Evolutionary conservation across 1,140 invertebrate species (phyloP), one percentile per base, ranked within the genome.

Genomic region (Bombus soroeensis): DNA sequence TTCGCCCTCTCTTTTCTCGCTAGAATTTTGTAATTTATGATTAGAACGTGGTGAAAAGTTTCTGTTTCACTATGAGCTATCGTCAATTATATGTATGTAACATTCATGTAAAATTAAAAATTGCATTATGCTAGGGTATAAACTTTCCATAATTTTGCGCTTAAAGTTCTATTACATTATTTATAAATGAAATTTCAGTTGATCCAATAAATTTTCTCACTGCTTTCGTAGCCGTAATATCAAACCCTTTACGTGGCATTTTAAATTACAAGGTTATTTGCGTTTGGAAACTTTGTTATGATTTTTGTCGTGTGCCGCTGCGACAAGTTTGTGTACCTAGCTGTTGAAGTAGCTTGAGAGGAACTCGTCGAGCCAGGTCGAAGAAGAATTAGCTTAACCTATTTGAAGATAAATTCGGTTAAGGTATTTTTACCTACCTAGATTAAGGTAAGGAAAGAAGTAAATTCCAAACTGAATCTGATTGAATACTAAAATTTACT

Each of bases 361-460:
- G n/a, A 72, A 72, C 39, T 72, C 39, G 15, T 72, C 25, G 13
- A 41, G 13, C 28, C 6, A 8, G 28, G 70, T 41, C 28, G 25
- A 37, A 41, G 39, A 41, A 72, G 3, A 72, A 72, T 72, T 41
- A 72, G 39, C 37, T 41, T 41, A 41, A 72, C 70, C 25, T 3
- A 72, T 72, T 72, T 72, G 12, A 18, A n/a, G 70, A 39, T 72
- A 41, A 41, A 72, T 72, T 72, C 34, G 41, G 28, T 72, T n/a
- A 41, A 39, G 28, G 25, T 72, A 41, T n/a, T 72, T 72, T 41
- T 41, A 28, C 68, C 22, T 28, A 39, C 39, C 34, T 39, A 66
- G 32, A 32, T 32, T 18, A 66, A 66, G 15, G 6, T 37, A 37
- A 68, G 9, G 32, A 12, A n/a, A 28, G 39, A 71, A 28, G 10